Evolutionary conservation across 2,797 vertebrate genomes (phyloP), one percentile per base, ranked within the genome.

Genomic region (Leuciscus waleckii): DNA sequence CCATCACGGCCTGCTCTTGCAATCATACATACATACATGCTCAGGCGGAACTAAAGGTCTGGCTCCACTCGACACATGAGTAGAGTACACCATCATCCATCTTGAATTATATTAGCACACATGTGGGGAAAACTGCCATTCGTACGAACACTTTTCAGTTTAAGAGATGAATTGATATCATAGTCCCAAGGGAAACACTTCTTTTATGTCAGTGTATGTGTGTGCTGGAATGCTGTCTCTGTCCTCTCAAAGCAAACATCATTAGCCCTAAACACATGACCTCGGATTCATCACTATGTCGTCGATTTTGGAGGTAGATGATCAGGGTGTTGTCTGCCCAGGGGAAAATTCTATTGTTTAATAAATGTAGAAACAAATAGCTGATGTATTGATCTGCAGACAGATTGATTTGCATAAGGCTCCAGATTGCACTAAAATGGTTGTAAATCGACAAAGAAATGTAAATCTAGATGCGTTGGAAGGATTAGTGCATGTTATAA

Each of bases 11-110:
- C 39, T 83, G 82, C 58, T 70, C 49, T 56, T 43, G 68, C 65
- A 83, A 73, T 81, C 85, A 77, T 76, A 80, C 79, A 13, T 46
- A 14, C 43, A 86, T 37, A 69, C 74, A 78, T 81, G 78, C 63
- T 37, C 67, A 86, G 63, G 87, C 85, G 87, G 82, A 89, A 89
- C 88, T 86, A 89, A 89, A 88, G 88, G 61, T 14, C 65, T 83
- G 88, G 88, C 88, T 89, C 88, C 88, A 88, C 74, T 39, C 29
- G 88, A 88, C 85, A 89, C 70, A 88, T 89, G 88, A 89, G 87
- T 75, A 87, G 83, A 56, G 74, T 11, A 71, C 79, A 35, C 79
- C 85, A 32, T 89, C 87, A 89, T 88, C 82, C 70, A 67, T 86
- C 79, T 69, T 83, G 79, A 85, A 79, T 82, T 67, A 88, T 84